Evolutionary conservation across 2,797 vertebrate genomes (phyloP).

Genomic region (Esox masquinongy): DNA sequence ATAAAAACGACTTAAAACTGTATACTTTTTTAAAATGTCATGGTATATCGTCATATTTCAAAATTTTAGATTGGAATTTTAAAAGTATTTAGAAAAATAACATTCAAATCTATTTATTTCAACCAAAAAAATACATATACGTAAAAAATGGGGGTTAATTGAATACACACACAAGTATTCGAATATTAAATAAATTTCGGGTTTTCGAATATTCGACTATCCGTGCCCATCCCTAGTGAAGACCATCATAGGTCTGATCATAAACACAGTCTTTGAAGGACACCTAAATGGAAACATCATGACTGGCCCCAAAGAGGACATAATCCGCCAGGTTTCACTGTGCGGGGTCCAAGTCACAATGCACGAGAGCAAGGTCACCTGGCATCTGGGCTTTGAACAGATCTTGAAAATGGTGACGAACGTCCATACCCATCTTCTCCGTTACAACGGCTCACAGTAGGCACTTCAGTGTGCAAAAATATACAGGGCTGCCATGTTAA

Average conservation of each 20-base stretch:
- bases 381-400: neutral
- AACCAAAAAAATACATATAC: too few relatives aligned
- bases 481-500: neutral
- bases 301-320: neutral
- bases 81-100: too few relatives aligned
- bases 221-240: too few relatives aligned
- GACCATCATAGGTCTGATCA: neutral
- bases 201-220: too few relatives aligned
- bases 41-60: too few relatives aligned
- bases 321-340: neutral
- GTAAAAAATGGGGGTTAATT: too few relatives aligned
- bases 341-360: neutral
- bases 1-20: too few relatives aligned
- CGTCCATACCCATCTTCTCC: neutral
- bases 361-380: neutral
- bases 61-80: too few relatives aligned
- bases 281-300: neutral
- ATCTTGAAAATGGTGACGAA: conserved; percentile 1
- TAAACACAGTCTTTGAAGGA: neutral
- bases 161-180: too few relatives aligned
- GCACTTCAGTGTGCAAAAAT: neutral
- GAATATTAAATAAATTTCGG: too few relatives aligned
- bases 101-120: too few relatives aligned
- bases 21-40: too few relatives aligned
- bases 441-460: neutral